Evolutionary conservation across 2,113 vertebrate genomes (phyloP).

Genomic region (Onychostoma macrolepis): DNA sequence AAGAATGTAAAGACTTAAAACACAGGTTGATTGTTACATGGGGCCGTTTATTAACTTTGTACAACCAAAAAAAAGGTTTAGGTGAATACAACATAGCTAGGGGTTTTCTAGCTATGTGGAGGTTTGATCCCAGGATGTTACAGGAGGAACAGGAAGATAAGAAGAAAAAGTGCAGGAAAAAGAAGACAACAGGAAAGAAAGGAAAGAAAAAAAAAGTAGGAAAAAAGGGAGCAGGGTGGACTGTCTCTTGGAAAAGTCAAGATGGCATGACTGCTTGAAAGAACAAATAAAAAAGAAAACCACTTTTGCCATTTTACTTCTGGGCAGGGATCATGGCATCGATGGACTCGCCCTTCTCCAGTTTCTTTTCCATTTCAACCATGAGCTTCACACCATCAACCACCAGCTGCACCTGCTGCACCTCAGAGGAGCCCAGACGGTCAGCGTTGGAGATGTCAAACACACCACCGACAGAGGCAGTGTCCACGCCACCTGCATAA

Average conservation of each 20-base stretch:
- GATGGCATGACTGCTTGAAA: constrained; percentile 63
- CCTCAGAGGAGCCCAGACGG: constrained; percentile 93
- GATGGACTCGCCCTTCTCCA: constrained; percentile 91
- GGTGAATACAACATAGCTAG: constrained; percentile 65
- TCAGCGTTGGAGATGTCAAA: constrained; percentile 98
- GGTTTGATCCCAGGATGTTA: constrained; percentile 82
- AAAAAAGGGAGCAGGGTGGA: constrained; percentile 60
- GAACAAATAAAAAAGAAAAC: constrained; percentile 64
- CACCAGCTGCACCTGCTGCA: constrained; percentile 93
- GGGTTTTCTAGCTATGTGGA: constrained; percentile 63
- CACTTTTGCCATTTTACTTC: constrained; percentile 81
- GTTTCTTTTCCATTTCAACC: constrained; percentile 97
- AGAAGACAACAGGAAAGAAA: constrained; percentile 42
- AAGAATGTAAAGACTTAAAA: constrained; percentile 41
- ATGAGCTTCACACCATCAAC: constrained; percentile 97
- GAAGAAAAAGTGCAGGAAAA: constrained; percentile 48
- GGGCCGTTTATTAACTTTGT: constrained; percentile 77
- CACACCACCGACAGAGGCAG: constrained; percentile 88
- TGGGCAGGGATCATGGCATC: constrained; percentile 95
- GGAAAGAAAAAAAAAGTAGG: constrained; percentile 46
- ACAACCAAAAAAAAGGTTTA: constrained; percentile 69
- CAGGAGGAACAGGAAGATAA: constrained; percentile 57
- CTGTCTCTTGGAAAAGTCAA: constrained; percentile 60
- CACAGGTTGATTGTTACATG: constrained; percentile 69
- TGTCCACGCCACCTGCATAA: constrained; percentile 90